Percentiles rank a stretch among this genome's conserved stretches.
Evolutionary conservation across 2,888 invertebrate species (phyloP).

Genomic region (Hymenopus coronatus): DNA sequence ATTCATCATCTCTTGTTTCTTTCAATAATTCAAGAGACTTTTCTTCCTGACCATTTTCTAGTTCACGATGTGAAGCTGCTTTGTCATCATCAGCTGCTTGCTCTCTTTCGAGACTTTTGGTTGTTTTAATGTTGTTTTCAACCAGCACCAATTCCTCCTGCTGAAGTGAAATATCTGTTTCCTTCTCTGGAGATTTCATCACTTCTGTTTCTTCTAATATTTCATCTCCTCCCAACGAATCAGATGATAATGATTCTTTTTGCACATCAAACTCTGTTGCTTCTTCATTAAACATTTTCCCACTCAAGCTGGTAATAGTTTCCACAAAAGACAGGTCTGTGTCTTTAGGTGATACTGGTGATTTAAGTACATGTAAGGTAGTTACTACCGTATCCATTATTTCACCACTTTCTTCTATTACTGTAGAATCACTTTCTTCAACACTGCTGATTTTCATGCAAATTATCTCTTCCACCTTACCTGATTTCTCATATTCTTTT

Average conservation of each 20-base stretch:
- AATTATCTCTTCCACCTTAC: conserved; percentile 51
- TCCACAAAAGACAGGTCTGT: not conserved
- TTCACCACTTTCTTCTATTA: not conserved
- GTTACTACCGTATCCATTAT: not conserved
- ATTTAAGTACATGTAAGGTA: not conserved
- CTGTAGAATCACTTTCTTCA: not conserved
- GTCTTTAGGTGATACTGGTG: not conserved
- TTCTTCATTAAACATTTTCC: not conserved
- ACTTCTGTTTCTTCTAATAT: not conserved
- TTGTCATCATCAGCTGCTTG: not conserved
- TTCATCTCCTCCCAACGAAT: not conserved
- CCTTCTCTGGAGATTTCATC: not conserved
- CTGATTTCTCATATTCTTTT: conserved; percentile 45
- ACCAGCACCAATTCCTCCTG: not conserved
- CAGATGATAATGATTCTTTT: not conserved
- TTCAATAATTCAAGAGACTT: not conserved
- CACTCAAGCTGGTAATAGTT: not conserved
- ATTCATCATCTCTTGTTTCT: conserved; percentile 16
- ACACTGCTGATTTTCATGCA: conserved; percentile 38
- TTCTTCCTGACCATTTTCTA: not conserved
- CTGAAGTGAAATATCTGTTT: not conserved
- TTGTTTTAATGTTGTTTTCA: not conserved
- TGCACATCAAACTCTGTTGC: not conserved
- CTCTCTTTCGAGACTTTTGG: not conserved
- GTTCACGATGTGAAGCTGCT: not conserved